Evolutionary conservation across 2,888 invertebrate genomes (phyloP).

Genomic region (Allolobophora icterica): DNA sequence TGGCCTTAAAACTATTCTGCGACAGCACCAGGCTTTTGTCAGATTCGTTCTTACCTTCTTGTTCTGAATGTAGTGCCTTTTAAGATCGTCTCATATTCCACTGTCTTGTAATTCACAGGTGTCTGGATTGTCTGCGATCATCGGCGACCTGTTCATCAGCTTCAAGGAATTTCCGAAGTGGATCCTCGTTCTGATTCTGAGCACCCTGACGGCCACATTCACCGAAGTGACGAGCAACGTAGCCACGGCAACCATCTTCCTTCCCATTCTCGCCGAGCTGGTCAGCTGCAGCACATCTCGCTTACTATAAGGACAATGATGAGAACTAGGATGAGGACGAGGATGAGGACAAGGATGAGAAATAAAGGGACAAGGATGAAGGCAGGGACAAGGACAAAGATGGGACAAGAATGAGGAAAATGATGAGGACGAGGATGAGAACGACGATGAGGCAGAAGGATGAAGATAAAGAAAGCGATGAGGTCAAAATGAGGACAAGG

Average conservation of each 20-base stretch:
- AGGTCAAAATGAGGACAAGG: too few species aligned
- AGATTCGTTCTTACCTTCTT: too few species aligned
- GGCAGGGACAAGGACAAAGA: background rate
- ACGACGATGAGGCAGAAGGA: too few species aligned
- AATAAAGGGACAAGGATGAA: background rate
- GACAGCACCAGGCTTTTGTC: too few species aligned
- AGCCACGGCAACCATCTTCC: conserved; percentile 60
- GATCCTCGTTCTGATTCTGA: conserved; percentile 56
- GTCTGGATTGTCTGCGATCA: conserved; percentile 57
- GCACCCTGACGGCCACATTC: conserved; percentile 56
- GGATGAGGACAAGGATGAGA: background rate
- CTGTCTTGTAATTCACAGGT: conserved; percentile 47
- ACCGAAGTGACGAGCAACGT: conserved; percentile 62
- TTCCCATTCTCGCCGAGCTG: conserved; percentile 60
- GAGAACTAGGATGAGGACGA: background rate
- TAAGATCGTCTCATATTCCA: background rate
- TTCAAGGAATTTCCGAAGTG: conserved; percentile 54
- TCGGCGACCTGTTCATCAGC: conserved; percentile 54
- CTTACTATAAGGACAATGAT: background rate
- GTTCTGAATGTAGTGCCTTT: background rate
- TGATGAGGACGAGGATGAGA: too few species aligned
- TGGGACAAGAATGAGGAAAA: background rate
- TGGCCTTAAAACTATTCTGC: too few species aligned
- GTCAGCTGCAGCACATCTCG: conserved; percentile 24
- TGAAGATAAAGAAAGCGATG: too few species aligned